Conservation (phyloP, 2,888 invertebrate species). For the Hydrotaea diabolus region DNA sequence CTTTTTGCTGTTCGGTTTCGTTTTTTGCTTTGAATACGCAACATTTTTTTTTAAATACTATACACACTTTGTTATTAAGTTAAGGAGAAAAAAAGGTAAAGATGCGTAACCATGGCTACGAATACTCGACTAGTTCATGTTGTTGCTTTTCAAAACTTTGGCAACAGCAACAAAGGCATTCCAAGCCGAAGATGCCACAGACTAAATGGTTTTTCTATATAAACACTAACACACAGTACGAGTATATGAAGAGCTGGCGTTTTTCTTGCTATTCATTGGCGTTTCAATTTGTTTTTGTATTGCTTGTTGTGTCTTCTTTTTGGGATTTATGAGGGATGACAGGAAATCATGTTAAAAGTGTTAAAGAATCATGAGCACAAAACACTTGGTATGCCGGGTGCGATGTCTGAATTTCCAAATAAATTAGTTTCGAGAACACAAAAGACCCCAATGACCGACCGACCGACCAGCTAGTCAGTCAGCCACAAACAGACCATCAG, state of each 20-base stretch:
- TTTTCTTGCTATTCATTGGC: neutral
- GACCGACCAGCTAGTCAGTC: neutral
- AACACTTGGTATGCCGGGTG: neutral
- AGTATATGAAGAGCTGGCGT: neutral
- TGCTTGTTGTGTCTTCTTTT: neutral
- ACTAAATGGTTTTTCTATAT: conserved; percentile 52
- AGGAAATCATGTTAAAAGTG: conserved; percentile 61
- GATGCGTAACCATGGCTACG: conserved; percentile 62
- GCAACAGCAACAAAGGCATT: conserved; percentile 25
- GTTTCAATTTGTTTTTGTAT: neutral
- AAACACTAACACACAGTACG: conserved; percentile 12
- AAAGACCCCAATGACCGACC: neutral
- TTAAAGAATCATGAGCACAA: conserved; percentile 32
- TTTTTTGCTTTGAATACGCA: conserved; percentile 4
- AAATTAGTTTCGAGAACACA: conserved; percentile 50
- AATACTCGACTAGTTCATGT: conserved; percentile 35
- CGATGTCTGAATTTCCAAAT: conserved; percentile 39
- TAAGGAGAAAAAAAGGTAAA: conserved; percentile 49
- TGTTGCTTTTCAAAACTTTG: conserved; percentile 35
- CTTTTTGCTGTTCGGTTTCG: neutral
- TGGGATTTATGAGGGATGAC: conserved; percentile 51
- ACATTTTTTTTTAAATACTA: conserved; percentile 45
- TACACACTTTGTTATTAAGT: conserved; percentile 58
- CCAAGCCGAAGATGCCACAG: conserved; percentile 28
- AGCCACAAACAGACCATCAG: neutral